Evolutionary conservation across 2,797 vertebrate species (phyloP), one percentile per base, ranked within the genome.

Genomic region (Rachycentron canadum): DNA sequence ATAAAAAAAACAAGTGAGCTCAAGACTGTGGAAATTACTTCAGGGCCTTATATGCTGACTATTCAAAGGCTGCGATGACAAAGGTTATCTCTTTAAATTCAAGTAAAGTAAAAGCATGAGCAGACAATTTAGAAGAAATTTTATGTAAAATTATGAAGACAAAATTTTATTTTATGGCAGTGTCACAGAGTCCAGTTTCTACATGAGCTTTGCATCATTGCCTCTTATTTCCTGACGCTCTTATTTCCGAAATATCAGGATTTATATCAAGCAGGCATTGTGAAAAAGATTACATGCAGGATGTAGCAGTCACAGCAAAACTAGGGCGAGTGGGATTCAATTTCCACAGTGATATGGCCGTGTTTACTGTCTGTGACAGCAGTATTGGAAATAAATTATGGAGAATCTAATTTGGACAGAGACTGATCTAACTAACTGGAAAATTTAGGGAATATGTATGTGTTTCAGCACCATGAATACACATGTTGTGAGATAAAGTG

Each of bases 281-380:
- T 23, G 40, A 75, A 56, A 78, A 59, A 47, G 32, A 72, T 80
- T 72, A 58, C 21, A 69, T 66, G 3, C 43, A 36, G 67, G 62
- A 17, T 81, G 52, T 32, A 76, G 30, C 38, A 17, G 21, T 45
- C 52, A 52, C 67, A 36, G 59, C 56, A 43, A 47, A 53, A 38
- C 28, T n/a, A 47, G 13, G 17, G 41, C 7, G n/a, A 58, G 21
- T 17, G 14, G 7, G 25, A 52, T 63, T 69, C 34, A 21, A 12
- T 69, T 73, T 30, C 43, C 7, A 59, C 58, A 64, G 32, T 56
- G 16, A 59, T 50, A 17, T 34, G 47, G 36, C 23, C 19, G 6
- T 57, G 58, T 64, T 67, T 26, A 43, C 23, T 41, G 13, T 68
- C 7, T 85, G 32, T 36, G 17, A 52, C 3, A 49, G 50, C 23